Conservation (phyloP, 2,888 invertebrate species). For the Theristus sp. region DNA sequence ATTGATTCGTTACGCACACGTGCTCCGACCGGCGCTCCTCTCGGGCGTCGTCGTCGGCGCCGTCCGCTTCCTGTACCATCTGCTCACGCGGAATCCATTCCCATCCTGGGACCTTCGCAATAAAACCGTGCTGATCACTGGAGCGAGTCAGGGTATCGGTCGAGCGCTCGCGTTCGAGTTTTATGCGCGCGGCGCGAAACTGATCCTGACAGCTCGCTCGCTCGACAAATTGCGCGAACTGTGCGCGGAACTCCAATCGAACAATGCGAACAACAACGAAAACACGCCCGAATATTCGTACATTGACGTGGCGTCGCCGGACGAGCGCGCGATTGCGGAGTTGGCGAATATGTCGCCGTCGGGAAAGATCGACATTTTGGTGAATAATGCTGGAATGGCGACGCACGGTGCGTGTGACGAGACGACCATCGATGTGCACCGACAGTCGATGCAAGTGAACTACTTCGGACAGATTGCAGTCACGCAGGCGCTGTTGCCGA, state of each 20-base stretch:
- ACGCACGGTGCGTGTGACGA: conserved; percentile 51
- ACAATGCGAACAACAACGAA: not conserved
- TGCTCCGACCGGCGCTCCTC: not conserved
- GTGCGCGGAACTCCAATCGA: not conserved
- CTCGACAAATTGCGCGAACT: conserved; percentile 1
- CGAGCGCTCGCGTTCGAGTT: not conserved
- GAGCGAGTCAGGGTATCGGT: conserved; percentile 3
- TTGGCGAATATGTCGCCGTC: not conserved
- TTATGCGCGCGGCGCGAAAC: not conserved
- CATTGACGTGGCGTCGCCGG: conserved; percentile 1
- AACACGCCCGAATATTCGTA: not conserved
- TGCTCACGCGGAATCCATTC: not conserved
- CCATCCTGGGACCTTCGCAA: not conserved
- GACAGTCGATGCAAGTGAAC: conserved; percentile 71
- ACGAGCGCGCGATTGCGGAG: not conserved
- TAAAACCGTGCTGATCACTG: conserved; percentile 1
- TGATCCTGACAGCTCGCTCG: conserved; percentile 3
- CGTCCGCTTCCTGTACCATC: not conserved
- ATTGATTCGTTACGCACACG: not conserved
- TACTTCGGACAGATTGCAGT: conserved; percentile 75
- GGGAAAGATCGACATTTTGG: conserved; percentile 48
- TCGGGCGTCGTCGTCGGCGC: not conserved
- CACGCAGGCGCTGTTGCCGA: conserved; percentile 53
- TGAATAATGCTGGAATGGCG: conserved; percentile 74
- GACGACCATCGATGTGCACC: conserved; percentile 60